These are phyloP conservation scores for Xenopus petersii DNA, from an alignment of 2,797 vertebrate genomes.

Conservation along the genomic window DNA sequence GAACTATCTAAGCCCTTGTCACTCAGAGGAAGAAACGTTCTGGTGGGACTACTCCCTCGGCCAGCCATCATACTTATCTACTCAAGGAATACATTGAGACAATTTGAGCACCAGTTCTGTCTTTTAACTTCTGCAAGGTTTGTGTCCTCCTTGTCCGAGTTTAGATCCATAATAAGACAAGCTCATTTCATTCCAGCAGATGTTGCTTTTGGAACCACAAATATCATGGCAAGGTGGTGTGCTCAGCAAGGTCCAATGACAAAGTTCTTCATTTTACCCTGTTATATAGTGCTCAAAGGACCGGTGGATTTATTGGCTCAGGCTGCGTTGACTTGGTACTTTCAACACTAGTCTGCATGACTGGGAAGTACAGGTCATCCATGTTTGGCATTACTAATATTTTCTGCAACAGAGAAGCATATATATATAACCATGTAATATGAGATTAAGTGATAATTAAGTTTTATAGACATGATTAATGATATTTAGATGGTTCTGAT, in stretches of 20 bases:
- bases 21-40: too few species aligned
- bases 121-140: too few species aligned
- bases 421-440: neutral
- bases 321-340: neutral
- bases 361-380: conserved; percentile 81
- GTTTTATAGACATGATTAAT: too few species aligned
- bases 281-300: conserved; percentile 3
- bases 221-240: neutral
- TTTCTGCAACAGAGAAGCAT: conserved; percentile 65
- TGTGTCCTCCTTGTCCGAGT: neutral
- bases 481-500: too few species aligned
- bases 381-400: conserved; percentile 88
- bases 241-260: neutral
- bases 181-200: too few species aligned
- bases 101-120: too few species aligned
- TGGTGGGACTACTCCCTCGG: too few species aligned
- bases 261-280: neutral
- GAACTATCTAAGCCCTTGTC: neutral
- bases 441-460: too few species aligned
- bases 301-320: conserved; percentile 8
- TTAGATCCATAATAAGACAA: neutral
- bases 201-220: neutral
- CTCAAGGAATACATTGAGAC: too few species aligned
- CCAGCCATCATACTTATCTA: too few species aligned
- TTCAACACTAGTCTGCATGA: conserved; percentile 79